Evolutionary conservation across 2,113 vertebrate species (phyloP), one percentile per base, ranked within the genome.

Genomic region (Eolophus roseicapilla): DNA sequence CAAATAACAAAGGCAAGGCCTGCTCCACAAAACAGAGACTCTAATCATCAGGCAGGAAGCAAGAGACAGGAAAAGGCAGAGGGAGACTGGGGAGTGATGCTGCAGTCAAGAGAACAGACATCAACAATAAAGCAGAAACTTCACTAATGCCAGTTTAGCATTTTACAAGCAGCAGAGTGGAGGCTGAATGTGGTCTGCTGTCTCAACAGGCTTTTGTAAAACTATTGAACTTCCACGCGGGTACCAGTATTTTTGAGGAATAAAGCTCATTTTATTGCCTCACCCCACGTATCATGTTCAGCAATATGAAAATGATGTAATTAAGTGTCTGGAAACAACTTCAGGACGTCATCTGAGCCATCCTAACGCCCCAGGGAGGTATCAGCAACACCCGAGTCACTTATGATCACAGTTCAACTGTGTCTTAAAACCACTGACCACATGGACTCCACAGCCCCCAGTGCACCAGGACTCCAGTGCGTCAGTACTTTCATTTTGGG

Each of bases 301-400:
- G 41, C 37, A 43, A 44, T 7, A 77, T 1, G 2, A 88, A 88
- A 82, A 64, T 13, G 2, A 62, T 41, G 18, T 2, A 68, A 46
- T 5, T 3, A 49, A 0, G 0, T 41, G 63, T 46, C 39, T 44
- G 0, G 0, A 89, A 83, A 28, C 7, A 82, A 86, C 25, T 39
- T 41, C n/a, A 52, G 27, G 29, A 53, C 21, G 21, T 44, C 43
- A 75, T 33, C 8, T 52, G 55, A 68, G 67, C 44, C 49, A 74
- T 29, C 7, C 15, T 19, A 71, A 43, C 6, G 41, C 49, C 24
- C 11, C 1, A 1, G 16, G 62, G 31, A 63, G 10, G 53, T 74
- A 63, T n/a, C 2, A 13, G 46, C 21, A 27, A 35, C 23, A 35
- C 39, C 16, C 0, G 0, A 33, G 35, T 19, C 49, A 37, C 27